phyloP scores from a whole-genome alignment of 2,888 invertebrate species.

The Macrosoma leucophasiata region DNA sequence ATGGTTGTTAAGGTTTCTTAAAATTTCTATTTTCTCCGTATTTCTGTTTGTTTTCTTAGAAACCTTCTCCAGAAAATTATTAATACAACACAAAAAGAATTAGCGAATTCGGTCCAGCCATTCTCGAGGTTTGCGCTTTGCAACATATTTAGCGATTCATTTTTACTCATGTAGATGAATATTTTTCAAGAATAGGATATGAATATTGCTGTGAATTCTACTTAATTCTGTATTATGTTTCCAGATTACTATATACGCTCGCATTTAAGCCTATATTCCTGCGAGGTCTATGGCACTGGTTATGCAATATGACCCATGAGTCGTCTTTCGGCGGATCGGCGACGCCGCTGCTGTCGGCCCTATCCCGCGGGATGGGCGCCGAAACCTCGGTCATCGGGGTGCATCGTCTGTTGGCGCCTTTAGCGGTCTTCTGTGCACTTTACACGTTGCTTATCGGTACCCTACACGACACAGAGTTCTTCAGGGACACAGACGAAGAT shows the following conservation, averaged over 20 bases:
- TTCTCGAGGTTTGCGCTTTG: no score
- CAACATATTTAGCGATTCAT: no score
- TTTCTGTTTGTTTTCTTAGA: no score
- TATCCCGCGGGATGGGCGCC: conserved; percentile 79
- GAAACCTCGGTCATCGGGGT: conserved; percentile 76
- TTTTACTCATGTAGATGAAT: no score
- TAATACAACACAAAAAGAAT: no score
- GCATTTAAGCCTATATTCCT: conserved; percentile 87
- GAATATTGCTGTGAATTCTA: no score
- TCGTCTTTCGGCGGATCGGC: conserved; percentile 61
- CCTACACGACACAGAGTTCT: conserved; percentile 90
- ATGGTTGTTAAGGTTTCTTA: no score
- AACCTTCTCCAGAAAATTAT: no score
- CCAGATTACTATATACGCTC: conserved; percentile 83
- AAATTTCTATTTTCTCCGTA: no score
- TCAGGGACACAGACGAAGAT: conserved; percentile 62
- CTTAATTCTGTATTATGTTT: conserved; percentile 10
- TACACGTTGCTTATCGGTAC: conserved; percentile 88
- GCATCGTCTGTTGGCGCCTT: conserved; percentile 82
- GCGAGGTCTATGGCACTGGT: conserved; percentile 82
- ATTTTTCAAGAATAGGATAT: no score
- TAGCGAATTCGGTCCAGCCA: no score
- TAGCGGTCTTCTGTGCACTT: conserved; percentile 89
- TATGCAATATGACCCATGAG: conserved; percentile 58
- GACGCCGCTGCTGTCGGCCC: conserved; percentile 78